Evolutionary conservation across 1,140 invertebrate species (phyloP).

Genomic region (Calosoma granatense): DNA sequence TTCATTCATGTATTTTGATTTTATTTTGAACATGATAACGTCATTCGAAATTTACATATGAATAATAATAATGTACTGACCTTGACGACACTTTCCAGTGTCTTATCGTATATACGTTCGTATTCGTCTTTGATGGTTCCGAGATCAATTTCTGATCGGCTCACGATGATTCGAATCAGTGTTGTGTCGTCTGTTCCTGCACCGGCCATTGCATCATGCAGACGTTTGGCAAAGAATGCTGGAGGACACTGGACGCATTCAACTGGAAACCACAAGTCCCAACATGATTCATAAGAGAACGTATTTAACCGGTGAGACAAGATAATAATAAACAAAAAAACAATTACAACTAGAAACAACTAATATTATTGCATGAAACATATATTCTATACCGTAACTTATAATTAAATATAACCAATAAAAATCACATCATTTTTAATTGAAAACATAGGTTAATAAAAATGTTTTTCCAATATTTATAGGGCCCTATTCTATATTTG

Average conservation of each 20-base stretch:
- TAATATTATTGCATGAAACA: too few species aligned
- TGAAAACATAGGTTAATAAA: neutral
- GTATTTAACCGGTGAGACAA: too few species aligned
- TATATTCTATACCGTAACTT: too few species aligned
- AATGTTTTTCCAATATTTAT: too few species aligned
- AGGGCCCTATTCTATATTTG: too few species aligned
- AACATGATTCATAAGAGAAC: too few species aligned
- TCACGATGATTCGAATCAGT: conserved; percentile 62
- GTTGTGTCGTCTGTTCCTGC: conserved; percentile 59
- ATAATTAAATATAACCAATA: neutral
- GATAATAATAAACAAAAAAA: too few species aligned
- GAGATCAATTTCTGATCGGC: conserved; percentile 62
- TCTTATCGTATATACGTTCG: conserved; percentile 57
- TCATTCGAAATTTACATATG: too few species aligned
- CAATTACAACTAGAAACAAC: too few species aligned
- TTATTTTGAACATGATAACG: too few species aligned
- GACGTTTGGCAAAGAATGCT: conserved; percentile 59
- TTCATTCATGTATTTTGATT: too few species aligned
- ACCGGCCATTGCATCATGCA: conserved; percentile 63
- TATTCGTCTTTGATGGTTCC: conserved; percentile 58
- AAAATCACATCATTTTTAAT: neutral
- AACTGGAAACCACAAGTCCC: conserved; percentile 43
- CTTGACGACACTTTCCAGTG: conserved; percentile 51
- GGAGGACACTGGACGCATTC: conserved; percentile 57
- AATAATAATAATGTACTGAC: too few species aligned